Base-by-base conservation (phyloP, 2,797 vertebrate species). In the Tauraco hartlaubi region DNA sequence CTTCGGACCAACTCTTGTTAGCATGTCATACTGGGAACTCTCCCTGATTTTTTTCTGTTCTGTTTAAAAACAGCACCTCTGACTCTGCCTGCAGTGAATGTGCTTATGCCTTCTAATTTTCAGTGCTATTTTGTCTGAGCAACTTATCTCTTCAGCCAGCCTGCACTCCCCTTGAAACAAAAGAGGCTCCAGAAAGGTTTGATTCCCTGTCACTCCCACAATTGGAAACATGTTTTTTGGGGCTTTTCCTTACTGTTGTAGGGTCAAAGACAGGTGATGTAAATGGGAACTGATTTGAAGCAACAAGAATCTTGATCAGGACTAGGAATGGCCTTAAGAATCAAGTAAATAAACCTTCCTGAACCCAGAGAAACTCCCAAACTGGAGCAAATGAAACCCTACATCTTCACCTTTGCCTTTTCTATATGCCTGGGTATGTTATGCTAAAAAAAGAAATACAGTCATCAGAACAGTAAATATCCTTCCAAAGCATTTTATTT, bases 361-460 rank as follows among this genome's bases (percentile, higher is more conserved):
- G 79, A 90, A 71, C 15, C 20, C 25, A 5, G 49, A 19, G 68
- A 49, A 52, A 25, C 43, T 93, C 26, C 43, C 11, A 16, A 6
- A 51, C 25, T 3, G 15, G 52, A 83, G 37, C 52, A 31, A 46
- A 44, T 13, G 31, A 78, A 91, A 67, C 37, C 21, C 63, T 73
- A 54, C 52, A 29, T 28, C n/a, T 58, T 96, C 23, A 90, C 80
- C 92, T 95, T 95, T 94, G 89, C 81, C 85, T 94, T 97, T 96
- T 92, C 89, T 48, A 1, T 11, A 0, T 31, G 11, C 16, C 66
- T 28, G 62, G 5, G 3, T 49, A 51, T 52, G 31, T 39, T 39
- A 33, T 0, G 19, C 59, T 72, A 22, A 79, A 46, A 81, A 78
- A 55, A 78, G 22, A 56, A 72, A 33, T 11, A 1, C 1, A 29